Evolutionary conservation across 92 coral and sea anemone species (phyloP).

Genomic region (Isaurus tuberculatus): DNA sequence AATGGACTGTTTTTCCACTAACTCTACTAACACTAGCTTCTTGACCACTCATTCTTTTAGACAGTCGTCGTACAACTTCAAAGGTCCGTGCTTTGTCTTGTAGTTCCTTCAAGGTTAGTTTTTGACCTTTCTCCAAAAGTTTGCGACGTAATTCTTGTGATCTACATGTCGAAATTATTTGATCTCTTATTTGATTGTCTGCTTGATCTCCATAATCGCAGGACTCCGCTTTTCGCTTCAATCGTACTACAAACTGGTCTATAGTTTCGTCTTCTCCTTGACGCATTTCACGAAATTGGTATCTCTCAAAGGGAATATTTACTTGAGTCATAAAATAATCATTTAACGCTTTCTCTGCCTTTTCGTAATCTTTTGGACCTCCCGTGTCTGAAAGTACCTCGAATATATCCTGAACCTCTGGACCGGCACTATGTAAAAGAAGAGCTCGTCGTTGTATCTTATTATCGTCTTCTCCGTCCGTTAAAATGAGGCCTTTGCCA

Average conservation of each 20-base stretch:
- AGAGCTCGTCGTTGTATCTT: conserved; percentile 66
- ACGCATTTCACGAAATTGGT: conserved; percentile 53
- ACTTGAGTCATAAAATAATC: conserved; percentile 31
- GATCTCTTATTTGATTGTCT: conserved; percentile 51
- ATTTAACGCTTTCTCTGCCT: conserved; percentile 60
- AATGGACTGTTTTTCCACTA: background rate
- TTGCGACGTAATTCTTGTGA: conserved; percentile 52
- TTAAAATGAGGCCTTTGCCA: conserved; percentile 59
- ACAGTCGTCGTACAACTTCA: conserved; percentile 36
- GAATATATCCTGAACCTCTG: conserved; percentile 74
- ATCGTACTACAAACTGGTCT: conserved; percentile 42
- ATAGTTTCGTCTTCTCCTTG: conserved; percentile 44
- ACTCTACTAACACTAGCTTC: conserved; percentile 25
- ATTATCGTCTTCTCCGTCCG: conserved; percentile 61
- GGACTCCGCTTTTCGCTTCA: conserved; percentile 29
- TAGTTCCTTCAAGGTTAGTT: background rate
- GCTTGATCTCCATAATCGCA: conserved; percentile 35
- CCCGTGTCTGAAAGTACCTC: conserved; percentile 62
- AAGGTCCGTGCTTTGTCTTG: conserved; percentile 26
- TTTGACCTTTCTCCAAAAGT: no score
- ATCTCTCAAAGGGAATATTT: conserved; percentile 68
- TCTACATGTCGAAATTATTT: conserved; percentile 53
- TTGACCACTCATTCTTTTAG: conserved; percentile 20
- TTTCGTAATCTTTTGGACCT: conserved; percentile 55
- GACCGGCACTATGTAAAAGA: conserved; percentile 63